Evolutionary conservation across 2,888 invertebrate genomes (phyloP).

Genomic region (Melinopterus prodromus): DNA sequence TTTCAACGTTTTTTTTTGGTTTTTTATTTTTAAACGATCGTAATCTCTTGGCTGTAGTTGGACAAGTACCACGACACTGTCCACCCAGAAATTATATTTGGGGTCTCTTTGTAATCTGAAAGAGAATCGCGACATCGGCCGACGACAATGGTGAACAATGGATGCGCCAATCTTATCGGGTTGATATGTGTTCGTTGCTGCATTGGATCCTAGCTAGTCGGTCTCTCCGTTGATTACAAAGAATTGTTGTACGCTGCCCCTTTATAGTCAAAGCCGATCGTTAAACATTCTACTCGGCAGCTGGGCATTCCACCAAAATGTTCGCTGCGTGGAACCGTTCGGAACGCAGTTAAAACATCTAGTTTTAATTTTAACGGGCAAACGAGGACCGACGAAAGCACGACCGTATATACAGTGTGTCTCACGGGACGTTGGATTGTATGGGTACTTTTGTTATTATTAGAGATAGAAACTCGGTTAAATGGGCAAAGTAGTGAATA

Average conservation of each 20-base stretch:
- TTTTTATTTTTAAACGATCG: background rate
- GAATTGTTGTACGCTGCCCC: constrained; percentile 7
- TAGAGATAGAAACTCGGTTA: too few relatives aligned
- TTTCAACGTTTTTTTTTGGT: background rate
- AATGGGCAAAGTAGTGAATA: too few relatives aligned
- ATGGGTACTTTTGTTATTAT: too few relatives aligned
- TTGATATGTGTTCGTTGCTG: constrained; percentile 13
- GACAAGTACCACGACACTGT: background rate
- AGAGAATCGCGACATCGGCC: background rate
- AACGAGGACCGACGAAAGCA: constrained; percentile 6
- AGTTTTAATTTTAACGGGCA: constrained; percentile 28
- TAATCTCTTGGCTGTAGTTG: background rate
- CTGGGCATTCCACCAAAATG: background rate
- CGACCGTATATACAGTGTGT: constrained; percentile 13
- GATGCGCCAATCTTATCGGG: constrained; percentile 26
- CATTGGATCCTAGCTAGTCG: background rate
- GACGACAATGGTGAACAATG: constrained; percentile 23
- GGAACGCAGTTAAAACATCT: constrained; percentile 10
- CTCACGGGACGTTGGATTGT: too few relatives aligned
- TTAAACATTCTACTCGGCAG: constrained; percentile 15
- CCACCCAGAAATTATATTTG: background rate
- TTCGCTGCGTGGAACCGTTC: background rate
- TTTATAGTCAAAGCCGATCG: constrained; percentile 21
- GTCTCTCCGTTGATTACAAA: background rate
- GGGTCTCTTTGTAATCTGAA: background rate